These are phyloP conservation scores for Parauchenoglanis punctatus DNA, from an alignment of 2,797 vertebrate species.

Conservation along the genomic window DNA sequence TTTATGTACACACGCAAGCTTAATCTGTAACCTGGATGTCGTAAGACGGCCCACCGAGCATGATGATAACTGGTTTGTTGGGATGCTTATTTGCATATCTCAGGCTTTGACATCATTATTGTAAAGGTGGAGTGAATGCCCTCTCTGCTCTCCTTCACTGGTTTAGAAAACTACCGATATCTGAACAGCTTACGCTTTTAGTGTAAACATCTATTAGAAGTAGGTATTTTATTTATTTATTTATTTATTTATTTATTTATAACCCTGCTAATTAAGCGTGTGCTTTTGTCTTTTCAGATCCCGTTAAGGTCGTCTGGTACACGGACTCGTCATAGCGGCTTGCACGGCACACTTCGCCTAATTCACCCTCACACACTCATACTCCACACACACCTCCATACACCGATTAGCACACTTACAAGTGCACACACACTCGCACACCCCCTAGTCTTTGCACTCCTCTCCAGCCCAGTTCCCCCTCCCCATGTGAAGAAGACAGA, in stretches of 20 bases:
- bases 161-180: not conserved
- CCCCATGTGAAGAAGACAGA: constrained; percentile 72
- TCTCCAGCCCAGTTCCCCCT: constrained; percentile 39
- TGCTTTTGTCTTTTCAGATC: constrained; percentile 66
- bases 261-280: not conserved
- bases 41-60: no score
- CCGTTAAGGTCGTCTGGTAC: constrained; percentile 75
- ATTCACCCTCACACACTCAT: constrained; percentile 1
- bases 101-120: not conserved
- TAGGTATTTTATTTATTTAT: not conserved
- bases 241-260: no score
- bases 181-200: no score
- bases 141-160: no score
- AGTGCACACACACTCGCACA: not conserved
- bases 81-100: no score
- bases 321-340: constrained; percentile 72
- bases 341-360: constrained; percentile 65
- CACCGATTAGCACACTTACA: constrained; percentile 48
- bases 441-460: constrained; percentile 76
- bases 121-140: not conserved
- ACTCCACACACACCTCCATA: not conserved
- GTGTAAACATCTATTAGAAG: not conserved
- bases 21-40: not conserved
- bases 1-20: no score
- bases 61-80: no score